Evolutionary conservation across 2,797 vertebrate species (phyloP).

Genomic region (Cuculus canorus): DNA sequence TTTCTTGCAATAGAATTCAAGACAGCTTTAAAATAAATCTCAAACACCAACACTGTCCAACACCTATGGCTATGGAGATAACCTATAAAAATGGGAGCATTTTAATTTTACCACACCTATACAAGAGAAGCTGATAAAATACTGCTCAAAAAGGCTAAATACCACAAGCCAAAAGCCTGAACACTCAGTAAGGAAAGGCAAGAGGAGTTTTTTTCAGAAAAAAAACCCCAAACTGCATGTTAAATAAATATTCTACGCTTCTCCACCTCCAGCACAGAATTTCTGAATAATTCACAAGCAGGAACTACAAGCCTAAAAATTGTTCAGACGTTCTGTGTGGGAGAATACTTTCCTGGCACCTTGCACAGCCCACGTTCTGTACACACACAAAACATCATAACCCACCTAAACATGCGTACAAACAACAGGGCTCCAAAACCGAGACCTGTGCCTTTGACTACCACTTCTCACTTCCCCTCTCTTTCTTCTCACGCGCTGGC

Average conservation of each 20-base stretch:
- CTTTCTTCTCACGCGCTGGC: not conserved
- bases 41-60: not conserved
- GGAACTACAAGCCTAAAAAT: not conserved
- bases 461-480: not conserved
- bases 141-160: not conserved
- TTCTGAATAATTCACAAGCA: not conserved
- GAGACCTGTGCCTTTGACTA: not conserved
- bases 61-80: not conserved
- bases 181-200: not conserved
- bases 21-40: not conserved
- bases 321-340: too few species aligned
- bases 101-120: not conserved
- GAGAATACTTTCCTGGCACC: not conserved
- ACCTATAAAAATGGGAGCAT: not conserved
- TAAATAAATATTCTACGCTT: not conserved
- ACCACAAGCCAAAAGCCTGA: not conserved
- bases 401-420: accelerated
- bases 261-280: not conserved
- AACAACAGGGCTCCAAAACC: not conserved
- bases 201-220: not conserved
- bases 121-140: not conserved
- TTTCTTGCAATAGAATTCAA: not conserved
- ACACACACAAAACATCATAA: accelerated
- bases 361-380: not conserved
- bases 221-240: not conserved